Base-by-base conservation (phyloP, 30 jellyfish, hydroid and myxozoan species). In the Aurelia sp. region DNA sequence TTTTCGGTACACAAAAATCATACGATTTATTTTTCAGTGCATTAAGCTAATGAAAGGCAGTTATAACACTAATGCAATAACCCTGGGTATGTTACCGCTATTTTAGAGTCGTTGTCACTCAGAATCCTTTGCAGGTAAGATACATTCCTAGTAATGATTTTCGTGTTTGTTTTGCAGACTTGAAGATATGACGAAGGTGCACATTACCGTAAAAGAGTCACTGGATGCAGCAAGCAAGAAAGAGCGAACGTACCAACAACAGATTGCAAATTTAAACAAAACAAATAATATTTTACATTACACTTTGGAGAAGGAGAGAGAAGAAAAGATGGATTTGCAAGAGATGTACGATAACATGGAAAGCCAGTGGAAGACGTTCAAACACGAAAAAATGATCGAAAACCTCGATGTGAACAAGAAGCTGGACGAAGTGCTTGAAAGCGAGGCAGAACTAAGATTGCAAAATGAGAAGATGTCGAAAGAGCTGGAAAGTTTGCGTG, bases 281-380 rank as follows among this genome's bases (percentile, higher is more conserved):
- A 89, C 97, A 9, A 95, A 86, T 71, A 81, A 76, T 62, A 85
- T 95, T 7, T 71, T 95, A 66, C 99, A 95, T 66, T 95, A 87
- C 92, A 60, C 88, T 30, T 84, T 95, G 41, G 99, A 95, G 67
- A 95, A 95, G 70, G 99, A 95, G 68, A 95, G 85, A 48, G 99
- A 95, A 86, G 99, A 95, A 70, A 35, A 79, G 40, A 70, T 71
- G n/a, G 99, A 95, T 23, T 86, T 85, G 60, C 96, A 89, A 73
- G 99, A 87, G 50, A 83, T 89, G 91, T 91, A 48, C 64, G 97
- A 90, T 44, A 70, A 79, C 27, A n/a, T 69, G 37, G 97, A 89
- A 21, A 27, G 89, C 33, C 94, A 85, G 31, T 88, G 73, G 77
- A 85, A 77, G 60, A 74, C 67, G 15, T 86, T 84, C 84, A 95